Percentiles rank a stretch among this genome's conserved stretches.
phyloP scores from a whole-genome alignment of 2,113 vertebrate species.

The Propithecus coquereli region DNA sequence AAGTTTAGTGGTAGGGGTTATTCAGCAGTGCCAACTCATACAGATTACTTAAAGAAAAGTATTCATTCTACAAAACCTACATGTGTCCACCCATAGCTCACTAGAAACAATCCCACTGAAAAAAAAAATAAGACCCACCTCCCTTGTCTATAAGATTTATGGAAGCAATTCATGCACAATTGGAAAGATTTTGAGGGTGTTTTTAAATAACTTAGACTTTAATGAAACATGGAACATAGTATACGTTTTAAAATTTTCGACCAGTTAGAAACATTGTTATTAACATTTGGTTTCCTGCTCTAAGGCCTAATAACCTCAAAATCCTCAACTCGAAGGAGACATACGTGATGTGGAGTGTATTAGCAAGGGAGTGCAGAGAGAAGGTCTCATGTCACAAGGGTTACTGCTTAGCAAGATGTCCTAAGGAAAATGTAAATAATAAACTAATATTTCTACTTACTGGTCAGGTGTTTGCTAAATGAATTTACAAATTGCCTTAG shows the following conservation, averaged over 20 bases:
- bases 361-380: neutral
- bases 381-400: neutral
- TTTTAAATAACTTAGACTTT: neutral
- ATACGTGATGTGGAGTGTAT: neutral
- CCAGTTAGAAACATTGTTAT: slow-evolving; percentile 9
- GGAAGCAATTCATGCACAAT: neutral
- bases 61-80: neutral
- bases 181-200: neutral
- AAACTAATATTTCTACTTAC: slow-evolving; percentile 78
- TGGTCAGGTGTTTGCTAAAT: slow-evolving; percentile 81
- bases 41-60: too few species aligned
- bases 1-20: neutral
- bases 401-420: neutral
- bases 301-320: neutral
- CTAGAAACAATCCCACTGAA: neutral
- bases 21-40: neutral
- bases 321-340: neutral
- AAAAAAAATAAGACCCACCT: neutral
- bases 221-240: neutral
- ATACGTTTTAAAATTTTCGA: neutral
- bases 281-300: neutral
- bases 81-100: neutral
- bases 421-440: slow-evolving; percentile 76
- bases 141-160: neutral
- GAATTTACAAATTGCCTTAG: slow-evolving; percentile 76